A percentile compares a stretch with the other conserved stretches of the same genome.
Conservation (phyloP, 2,113 vertebrate genomes). For the Polyodon spathula region DNA sequence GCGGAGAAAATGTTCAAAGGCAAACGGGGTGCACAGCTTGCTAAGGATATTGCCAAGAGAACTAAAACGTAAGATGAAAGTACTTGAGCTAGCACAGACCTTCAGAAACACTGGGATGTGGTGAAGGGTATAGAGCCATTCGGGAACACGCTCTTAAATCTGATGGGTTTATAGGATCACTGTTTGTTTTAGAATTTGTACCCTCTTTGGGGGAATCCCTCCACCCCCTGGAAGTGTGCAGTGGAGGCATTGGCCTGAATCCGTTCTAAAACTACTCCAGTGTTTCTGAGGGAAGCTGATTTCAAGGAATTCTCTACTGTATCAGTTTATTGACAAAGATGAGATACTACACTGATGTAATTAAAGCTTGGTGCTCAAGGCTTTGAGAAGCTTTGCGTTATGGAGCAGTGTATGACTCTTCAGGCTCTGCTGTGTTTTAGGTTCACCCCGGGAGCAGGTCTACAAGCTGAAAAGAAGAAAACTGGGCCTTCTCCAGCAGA, state of each 20-base stretch:
- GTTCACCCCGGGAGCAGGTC: constrained; percentile 80
- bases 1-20: constrained; percentile 99
- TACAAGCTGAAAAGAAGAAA: constrained; percentile 84
- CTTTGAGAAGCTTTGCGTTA: constrained; percentile 51
- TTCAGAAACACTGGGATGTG: constrained; percentile 68
- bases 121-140: constrained; percentile 12
- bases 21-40: constrained; percentile 97
- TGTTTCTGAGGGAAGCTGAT: constrained; percentile 75
- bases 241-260: too few species aligned
- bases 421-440: constrained; percentile 41
- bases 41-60: constrained; percentile 98
- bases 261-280: constrained; percentile 23
- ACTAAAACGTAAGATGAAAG: constrained; percentile 93
- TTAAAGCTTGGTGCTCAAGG: constrained; percentile 60
- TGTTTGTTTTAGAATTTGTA: too few species aligned
- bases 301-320: constrained; percentile 57
- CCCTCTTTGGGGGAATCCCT: too few species aligned
- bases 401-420: constrained; percentile 10
- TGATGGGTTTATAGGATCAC: too few species aligned
- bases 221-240: constrained; percentile 15
- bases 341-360: constrained; percentile 87
- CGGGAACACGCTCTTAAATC: too few species aligned
- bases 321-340: constrained; percentile 89
- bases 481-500: constrained; percentile 79
- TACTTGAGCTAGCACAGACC: constrained; percentile 57